Evolutionary conservation across 2,113 vertebrate genomes (phyloP).

Genomic region (Cairina moschata): DNA sequence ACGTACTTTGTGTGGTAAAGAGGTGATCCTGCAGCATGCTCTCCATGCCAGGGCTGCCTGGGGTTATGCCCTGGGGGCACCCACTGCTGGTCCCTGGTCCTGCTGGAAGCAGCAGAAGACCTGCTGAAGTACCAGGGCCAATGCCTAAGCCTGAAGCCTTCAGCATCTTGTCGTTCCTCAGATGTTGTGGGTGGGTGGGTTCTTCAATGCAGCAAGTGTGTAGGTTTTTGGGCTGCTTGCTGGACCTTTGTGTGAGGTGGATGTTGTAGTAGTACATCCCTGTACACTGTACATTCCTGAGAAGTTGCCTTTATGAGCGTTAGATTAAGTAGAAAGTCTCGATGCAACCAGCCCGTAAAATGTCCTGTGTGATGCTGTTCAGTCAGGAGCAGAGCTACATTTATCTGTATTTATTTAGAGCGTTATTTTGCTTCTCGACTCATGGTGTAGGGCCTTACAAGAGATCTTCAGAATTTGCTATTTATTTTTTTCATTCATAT

Average conservation of each 20-base stretch:
- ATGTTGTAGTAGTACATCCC: not conserved
- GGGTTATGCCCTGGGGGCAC: too few relatives aligned
- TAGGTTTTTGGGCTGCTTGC: not conserved
- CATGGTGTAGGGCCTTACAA: not conserved
- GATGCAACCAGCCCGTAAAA: not conserved
- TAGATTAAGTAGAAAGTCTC: not conserved
- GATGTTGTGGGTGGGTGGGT: not conserved
- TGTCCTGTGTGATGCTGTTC: not conserved
- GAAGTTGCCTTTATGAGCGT: not conserved
- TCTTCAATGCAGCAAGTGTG: not conserved
- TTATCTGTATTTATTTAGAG: not conserved
- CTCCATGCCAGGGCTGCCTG: not conserved
- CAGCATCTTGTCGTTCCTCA: not conserved
- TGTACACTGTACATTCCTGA: not conserved
- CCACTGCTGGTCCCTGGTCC: rapidly evolving
- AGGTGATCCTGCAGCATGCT: not conserved
- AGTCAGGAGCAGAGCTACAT: not conserved
- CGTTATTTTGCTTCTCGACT: not conserved
- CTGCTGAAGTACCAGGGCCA: rapidly evolving
- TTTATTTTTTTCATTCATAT: not conserved
- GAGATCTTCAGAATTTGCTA: not conserved
- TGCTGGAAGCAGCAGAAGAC: not conserved
- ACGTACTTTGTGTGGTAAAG: not conserved
- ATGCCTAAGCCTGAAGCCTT: not conserved
- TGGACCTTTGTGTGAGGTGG: not conserved